Conservation (phyloP, 1,140 invertebrate genomes). For the Dinothrombium tinctorium region DNA sequence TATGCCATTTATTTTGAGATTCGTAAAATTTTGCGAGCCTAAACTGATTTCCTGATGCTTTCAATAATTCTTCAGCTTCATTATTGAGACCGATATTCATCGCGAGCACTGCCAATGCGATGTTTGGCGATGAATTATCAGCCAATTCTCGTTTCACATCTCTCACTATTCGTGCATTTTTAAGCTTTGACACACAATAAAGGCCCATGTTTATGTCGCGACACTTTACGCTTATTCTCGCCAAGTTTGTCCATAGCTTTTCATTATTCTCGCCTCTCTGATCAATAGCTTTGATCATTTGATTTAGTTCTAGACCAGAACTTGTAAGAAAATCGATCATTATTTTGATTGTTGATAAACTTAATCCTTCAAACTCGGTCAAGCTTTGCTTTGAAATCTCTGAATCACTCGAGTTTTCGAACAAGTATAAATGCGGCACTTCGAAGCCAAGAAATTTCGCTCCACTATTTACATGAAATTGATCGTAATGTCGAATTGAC, state of each 20-base stretch:
- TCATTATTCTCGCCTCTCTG: slow-evolving; percentile 33
- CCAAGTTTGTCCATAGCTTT: slow-evolving; percentile 82
- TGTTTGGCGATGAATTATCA: slow-evolving; percentile 33
- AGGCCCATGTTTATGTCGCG: slow-evolving; percentile 7
- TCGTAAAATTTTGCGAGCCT: slow-evolving; percentile 61
- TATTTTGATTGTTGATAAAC: not conserved
- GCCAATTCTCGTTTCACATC: slow-evolving; percentile 39
- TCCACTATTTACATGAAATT: not conserved
- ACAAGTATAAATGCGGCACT: slow-evolving; percentile 21
- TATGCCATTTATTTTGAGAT: slow-evolving; percentile 38
- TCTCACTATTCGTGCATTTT: slow-evolving; percentile 60
- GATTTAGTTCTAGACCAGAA: slow-evolving; percentile 1
- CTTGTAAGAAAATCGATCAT: slow-evolving; percentile 7
- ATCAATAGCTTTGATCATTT: slow-evolving; percentile 46
- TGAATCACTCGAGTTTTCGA: not conserved
- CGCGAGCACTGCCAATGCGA: slow-evolving; percentile 58
- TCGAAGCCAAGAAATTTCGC: slow-evolving; percentile 6
- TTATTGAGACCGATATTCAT: slow-evolving; percentile 67
- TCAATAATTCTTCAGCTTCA: slow-evolving; percentile 69
- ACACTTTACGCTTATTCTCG: slow-evolving; percentile 72
- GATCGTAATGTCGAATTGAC: slow-evolving; percentile 1
- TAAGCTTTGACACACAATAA: slow-evolving; percentile 39
- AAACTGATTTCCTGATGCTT: slow-evolving; percentile 52
- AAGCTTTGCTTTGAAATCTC: not conserved
- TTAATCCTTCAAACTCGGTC: slow-evolving; percentile 2